A percentile compares a stretch with the other conserved stretches of the same genome.
Conservation (phyloP, 1,140 invertebrate species). For the Heterodera carotae region DNA sequence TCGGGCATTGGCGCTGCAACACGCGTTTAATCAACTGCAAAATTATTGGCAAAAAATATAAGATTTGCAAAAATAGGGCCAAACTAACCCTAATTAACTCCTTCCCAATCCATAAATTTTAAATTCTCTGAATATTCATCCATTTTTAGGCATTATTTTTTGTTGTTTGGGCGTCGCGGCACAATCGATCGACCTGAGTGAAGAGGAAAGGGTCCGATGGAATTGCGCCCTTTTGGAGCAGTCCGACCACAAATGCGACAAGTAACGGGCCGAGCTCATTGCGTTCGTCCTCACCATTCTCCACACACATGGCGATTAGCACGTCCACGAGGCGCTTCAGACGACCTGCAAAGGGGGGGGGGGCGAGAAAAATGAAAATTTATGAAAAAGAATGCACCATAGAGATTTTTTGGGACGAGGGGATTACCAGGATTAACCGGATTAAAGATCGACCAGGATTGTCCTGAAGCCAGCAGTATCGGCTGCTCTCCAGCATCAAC, state of each 20-base stretch:
- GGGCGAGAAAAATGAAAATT: no score
- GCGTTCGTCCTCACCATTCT: conserved; percentile 30
- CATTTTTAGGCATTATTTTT: no score
- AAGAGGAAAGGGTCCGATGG: conserved; percentile 33
- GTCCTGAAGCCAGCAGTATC: no score
- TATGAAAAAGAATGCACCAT: no score
- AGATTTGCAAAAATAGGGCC: conserved; percentile 8
- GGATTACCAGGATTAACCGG: no score
- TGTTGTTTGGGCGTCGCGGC: no score
- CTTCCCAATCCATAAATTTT: no score
- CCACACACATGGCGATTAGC: conserved; percentile 40
- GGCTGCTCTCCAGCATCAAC: no score
- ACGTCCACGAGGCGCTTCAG: conserved; percentile 48
- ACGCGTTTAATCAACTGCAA: conserved; percentile 26
- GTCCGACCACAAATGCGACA: conserved; percentile 36
- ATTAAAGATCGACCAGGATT: no score
- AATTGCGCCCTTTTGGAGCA: conserved; percentile 43
- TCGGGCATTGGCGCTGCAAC: conserved; percentile 1
- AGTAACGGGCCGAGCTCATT: conserved; percentile 41
- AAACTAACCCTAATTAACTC: not conserved
- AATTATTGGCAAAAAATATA: not conserved
- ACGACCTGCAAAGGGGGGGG: conserved; percentile 46
- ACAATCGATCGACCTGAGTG: conserved; percentile 32
- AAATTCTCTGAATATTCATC: not conserved
- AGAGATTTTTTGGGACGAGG: no score